A percentile compares a stretch with the other conserved stretches of the same genome.
Evolutionary conservation across 2,888 invertebrate genomes (phyloP).

Genomic region (Druceiella hillmani): DNA sequence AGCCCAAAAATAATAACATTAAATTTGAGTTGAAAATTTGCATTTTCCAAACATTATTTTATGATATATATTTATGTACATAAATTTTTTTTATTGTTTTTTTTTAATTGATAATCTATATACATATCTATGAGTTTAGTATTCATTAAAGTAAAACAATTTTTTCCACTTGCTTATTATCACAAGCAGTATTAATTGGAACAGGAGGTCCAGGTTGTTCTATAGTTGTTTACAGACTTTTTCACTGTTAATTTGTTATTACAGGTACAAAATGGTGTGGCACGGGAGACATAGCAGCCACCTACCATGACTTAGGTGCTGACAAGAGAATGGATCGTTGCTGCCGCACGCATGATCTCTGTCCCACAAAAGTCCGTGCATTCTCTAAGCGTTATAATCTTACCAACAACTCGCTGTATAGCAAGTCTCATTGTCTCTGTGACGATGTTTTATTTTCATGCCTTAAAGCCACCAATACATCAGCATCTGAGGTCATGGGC

Average conservation of each 20-base stretch:
- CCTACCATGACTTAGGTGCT: slow-evolving; percentile 79
- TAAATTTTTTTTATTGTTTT: too few species aligned
- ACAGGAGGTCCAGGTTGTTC: not conserved
- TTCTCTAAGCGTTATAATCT: slow-evolving; percentile 72
- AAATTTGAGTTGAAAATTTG: too few species aligned
- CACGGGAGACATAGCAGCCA: slow-evolving; percentile 78
- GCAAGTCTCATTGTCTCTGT: slow-evolving; percentile 85
- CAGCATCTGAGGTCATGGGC: slow-evolving; percentile 72
- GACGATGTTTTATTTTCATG: slow-evolving; percentile 80
- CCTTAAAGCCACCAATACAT: slow-evolving; percentile 66
- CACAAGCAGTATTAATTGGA: too few species aligned
- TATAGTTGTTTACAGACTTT: not conserved
- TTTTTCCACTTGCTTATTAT: too few species aligned
- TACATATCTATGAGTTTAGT: too few species aligned
- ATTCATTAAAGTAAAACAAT: too few species aligned
- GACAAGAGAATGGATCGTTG: slow-evolving; percentile 71
- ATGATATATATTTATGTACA: too few species aligned
- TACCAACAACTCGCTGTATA: slow-evolving; percentile 77
- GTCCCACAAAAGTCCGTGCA: slow-evolving; percentile 73
- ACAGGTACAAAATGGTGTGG: slow-evolving; percentile 92
- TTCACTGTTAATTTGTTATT: slow-evolving; percentile 18
- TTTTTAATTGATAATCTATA: too few species aligned
- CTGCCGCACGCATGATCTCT: slow-evolving; percentile 86
- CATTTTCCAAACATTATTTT: too few species aligned
- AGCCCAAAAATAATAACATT: too few species aligned